These are phyloP conservation scores for Acrobasis suavella DNA, from an alignment of 2,888 invertebrate genomes.

Conservation along the genomic window DNA sequence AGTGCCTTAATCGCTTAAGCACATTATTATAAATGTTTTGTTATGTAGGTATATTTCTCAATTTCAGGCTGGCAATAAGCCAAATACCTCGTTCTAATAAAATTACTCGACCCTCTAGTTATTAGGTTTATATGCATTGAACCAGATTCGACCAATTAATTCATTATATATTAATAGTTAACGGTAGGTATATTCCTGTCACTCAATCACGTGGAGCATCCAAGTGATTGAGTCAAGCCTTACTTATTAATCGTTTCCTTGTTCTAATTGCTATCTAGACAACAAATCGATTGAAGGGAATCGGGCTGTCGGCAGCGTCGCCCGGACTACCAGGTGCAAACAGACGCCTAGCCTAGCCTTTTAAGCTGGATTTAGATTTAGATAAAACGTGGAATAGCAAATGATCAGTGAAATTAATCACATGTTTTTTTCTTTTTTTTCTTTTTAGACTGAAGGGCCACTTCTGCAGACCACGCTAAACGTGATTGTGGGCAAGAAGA, in stretches of 20 bases:
- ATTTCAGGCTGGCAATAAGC: no score
- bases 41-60: no score
- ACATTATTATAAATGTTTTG: no score
- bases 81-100: background rate
- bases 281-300: background rate
- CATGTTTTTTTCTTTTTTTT: no score
- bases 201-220: background rate
- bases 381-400: background rate
- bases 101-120: background rate
- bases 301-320: background rate
- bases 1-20: no score
- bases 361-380: background rate
- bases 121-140: background rate
- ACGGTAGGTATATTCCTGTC: background rate
- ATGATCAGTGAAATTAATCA: no score
- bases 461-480: no score
- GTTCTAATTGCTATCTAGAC: slow-evolving; percentile 1
- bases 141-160: background rate
- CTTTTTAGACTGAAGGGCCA: no score
- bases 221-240: no score
- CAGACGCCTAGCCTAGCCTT: slow-evolving; percentile 4
- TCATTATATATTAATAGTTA: background rate
- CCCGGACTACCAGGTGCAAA: slow-evolving; percentile 7
- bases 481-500: no score
- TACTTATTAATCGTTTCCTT: slow-evolving; percentile 13